These are phyloP conservation scores for Galeopsomyia nigrocyanea DNA, from an alignment of 2,888 invertebrate species.

Conservation along the genomic window DNA sequence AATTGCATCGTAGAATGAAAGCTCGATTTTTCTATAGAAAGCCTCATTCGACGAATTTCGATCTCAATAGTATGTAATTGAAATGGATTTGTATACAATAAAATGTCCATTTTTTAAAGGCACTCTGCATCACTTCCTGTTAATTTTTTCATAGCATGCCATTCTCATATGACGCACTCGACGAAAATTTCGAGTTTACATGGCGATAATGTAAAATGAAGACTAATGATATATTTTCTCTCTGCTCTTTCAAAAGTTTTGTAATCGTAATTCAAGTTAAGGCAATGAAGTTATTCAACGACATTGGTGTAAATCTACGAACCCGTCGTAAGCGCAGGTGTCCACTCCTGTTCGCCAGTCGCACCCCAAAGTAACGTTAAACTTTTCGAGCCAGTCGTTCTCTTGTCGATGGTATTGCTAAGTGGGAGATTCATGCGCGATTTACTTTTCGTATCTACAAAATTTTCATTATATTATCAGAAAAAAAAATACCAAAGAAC, in stretches of 20 bases:
- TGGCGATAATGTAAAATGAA: slow-evolving; percentile 32
- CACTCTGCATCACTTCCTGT: slow-evolving; percentile 43
- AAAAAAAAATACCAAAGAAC: too few relatives aligned
- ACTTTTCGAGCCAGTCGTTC: slow-evolving; percentile 66
- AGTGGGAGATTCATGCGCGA: slow-evolving; percentile 54
- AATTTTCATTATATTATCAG: neutral
- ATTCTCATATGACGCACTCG: slow-evolving; percentile 42
- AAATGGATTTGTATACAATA: slow-evolving; percentile 5
- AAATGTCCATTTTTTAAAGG: slow-evolving; percentile 11
- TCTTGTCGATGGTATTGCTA: slow-evolving; percentile 63
- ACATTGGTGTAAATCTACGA: slow-evolving; percentile 26
- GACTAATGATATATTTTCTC: slow-evolving; percentile 16
- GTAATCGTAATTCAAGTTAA: too few relatives aligned
- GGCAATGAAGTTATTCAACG: neutral
- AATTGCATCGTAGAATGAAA: slow-evolving; percentile 27
- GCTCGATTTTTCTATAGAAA: neutral
- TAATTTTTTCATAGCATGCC: slow-evolving; percentile 41
- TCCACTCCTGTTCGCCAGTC: slow-evolving; percentile 98
- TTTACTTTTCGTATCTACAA: slow-evolving; percentile 59
- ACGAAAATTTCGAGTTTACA: slow-evolving; percentile 34
- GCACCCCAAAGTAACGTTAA: slow-evolving; percentile 91
- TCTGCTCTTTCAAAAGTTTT: slow-evolving; percentile 6
- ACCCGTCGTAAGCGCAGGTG: slow-evolving; percentile 96
- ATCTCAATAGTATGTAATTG: slow-evolving; percentile 10
- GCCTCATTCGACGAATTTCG: slow-evolving; percentile 26